phyloP scores from a whole-genome alignment of 2,888 invertebrate genomes.

The Gymnocheta viridis region DNA sequence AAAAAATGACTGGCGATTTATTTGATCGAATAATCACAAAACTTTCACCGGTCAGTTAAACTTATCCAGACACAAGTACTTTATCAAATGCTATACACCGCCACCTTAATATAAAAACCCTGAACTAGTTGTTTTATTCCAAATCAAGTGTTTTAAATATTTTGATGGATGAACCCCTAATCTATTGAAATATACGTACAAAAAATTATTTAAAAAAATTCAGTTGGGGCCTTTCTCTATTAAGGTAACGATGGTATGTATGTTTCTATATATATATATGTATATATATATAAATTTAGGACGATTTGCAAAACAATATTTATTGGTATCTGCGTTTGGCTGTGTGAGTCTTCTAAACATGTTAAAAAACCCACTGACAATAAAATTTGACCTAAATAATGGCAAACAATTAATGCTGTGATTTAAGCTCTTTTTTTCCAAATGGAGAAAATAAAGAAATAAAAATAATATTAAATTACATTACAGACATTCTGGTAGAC shows the following conservation, averaged over 20 bases:
- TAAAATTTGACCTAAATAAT: conserved; percentile 62
- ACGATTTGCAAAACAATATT: not conserved
- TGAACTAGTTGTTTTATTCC: no score
- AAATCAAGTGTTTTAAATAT: no score
- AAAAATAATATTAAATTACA: not conserved
- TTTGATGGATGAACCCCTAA: no score
- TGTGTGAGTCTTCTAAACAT: no score
- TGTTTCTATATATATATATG: no score
- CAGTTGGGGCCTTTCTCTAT: no score
- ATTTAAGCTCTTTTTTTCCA: conserved; percentile 38
- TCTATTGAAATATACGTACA: no score
- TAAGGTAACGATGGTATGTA: no score
- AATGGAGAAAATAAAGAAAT: conserved; percentile 24
- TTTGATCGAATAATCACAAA: not conserved
- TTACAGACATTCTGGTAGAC: not conserved
- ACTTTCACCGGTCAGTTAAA: not conserved
- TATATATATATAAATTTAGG: not conserved
- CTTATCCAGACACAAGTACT: not conserved
- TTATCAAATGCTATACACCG: no score
- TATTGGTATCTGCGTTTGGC: not conserved
- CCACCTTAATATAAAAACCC: no score
- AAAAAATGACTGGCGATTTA: not conserved
- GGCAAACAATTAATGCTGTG: conserved; percentile 53
- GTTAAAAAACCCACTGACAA: conserved; percentile 44
- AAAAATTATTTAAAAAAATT: no score